Percentiles rank a stretch among this genome's conserved stretches.
Evolutionary conservation across 2,113 vertebrate genomes (phyloP).

Genomic region (Dromas ardeola): DNA sequence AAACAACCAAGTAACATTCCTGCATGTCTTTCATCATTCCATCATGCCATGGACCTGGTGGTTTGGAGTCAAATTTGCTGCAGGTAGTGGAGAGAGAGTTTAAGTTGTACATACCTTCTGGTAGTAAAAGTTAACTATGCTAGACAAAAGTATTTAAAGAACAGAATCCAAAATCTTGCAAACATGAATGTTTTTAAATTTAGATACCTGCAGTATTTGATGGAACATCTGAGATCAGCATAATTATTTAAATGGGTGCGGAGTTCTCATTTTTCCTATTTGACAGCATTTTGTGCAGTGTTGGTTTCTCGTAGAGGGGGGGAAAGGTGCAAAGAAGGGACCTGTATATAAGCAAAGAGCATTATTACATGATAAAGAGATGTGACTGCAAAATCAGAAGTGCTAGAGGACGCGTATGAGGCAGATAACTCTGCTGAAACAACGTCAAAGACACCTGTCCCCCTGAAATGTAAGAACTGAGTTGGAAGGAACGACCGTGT

Average conservation of each 20-base stretch:
- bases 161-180: background rate
- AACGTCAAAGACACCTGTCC: background rate
- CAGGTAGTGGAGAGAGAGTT: conserved; percentile 80
- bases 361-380: background rate
- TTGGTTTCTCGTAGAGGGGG: background rate
- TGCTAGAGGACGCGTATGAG: background rate
- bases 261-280: background rate
- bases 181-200: background rate
- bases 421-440: background rate
- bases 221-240: background rate
- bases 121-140: background rate
- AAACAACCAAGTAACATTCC: conserved; percentile 93
- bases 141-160: background rate
- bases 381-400: background rate
- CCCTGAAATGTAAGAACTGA: background rate
- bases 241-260: background rate
- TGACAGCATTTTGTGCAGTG: background rate
- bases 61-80: conserved; percentile 95
- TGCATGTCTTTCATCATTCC: conserved; percentile 96
- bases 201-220: background rate
- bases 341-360: background rate
- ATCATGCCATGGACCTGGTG: conserved; percentile 99
- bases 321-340: background rate
- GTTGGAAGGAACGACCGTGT: background rate
- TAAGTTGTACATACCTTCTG: background rate